phyloP scores from a whole-genome alignment of 2,888 invertebrate species.

The Nephrotoma flavescens region DNA sequence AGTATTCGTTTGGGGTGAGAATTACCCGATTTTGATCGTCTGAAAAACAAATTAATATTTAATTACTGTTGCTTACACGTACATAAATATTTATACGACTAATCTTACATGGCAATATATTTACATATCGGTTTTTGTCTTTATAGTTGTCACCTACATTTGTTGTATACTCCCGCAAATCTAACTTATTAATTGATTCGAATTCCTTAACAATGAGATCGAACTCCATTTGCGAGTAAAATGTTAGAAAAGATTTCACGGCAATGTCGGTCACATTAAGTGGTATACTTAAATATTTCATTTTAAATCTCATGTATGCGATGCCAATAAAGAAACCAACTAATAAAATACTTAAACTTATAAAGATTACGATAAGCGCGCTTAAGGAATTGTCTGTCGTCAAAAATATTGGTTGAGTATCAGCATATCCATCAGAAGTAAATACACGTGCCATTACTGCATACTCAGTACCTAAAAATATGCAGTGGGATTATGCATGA shows the following conservation, averaged over 20 bases:
- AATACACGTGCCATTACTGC: conserved; percentile 50
- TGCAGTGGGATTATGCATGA: neutral
- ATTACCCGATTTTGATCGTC: conserved; percentile 52
- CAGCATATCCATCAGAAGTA: conserved; percentile 41
- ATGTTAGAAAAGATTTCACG: conserved; percentile 38
- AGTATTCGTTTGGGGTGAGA: conserved; percentile 37
- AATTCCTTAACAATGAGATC: neutral
- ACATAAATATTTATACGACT: neutral
- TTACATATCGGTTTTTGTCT: conserved; percentile 54
- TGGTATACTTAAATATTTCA: conserved; percentile 15
- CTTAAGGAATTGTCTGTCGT: conserved; percentile 22
- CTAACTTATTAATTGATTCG: neutral
- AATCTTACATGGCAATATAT: conserved; percentile 55
- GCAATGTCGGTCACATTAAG: conserved; percentile 27
- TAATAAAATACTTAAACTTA: neutral
- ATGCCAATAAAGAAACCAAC: conserved; percentile 25
- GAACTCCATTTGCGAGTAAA: conserved; percentile 37
- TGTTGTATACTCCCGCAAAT: neutral
- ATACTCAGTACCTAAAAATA: conserved; percentile 40
- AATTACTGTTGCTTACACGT: neutral
- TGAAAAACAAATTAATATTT: conserved; percentile 21
- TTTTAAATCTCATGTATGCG: conserved; percentile 26
- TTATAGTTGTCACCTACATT: conserved; percentile 31
- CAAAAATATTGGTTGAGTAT: conserved; percentile 33
- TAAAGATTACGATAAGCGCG: neutral